Conservation (phyloP, 2,888 invertebrate species). For the Amiota minor region DNA sequence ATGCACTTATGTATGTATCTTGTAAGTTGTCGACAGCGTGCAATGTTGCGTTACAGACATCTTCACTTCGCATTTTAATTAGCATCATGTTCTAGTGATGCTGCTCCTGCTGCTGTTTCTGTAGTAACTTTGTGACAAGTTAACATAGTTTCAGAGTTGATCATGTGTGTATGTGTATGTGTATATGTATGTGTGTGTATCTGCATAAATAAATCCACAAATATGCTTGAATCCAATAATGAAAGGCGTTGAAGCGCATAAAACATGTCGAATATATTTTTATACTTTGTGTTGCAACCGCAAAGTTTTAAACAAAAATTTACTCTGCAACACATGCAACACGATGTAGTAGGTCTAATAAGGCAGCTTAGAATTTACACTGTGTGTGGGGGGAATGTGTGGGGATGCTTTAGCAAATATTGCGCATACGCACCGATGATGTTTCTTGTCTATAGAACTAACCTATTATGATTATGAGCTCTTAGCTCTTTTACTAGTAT, state of each 20-base stretch:
- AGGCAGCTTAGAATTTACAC: too few relatives aligned
- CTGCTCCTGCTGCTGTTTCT: not conserved
- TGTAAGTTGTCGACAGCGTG: not conserved
- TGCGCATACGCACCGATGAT: slow-evolving; percentile 4
- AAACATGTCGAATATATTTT: slow-evolving; percentile 7
- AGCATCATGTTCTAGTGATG: slow-evolving; percentile 40
- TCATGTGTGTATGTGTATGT: not conserved
- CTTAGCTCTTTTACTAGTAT: not conserved
- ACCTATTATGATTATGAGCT: slow-evolving; percentile 20
- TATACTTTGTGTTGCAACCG: not conserved
- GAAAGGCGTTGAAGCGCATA: slow-evolving; percentile 15
- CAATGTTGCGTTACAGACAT: slow-evolving; percentile 37
- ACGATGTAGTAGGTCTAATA: too few relatives aligned
- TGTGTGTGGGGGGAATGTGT: not conserved
- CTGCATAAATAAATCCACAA: too few relatives aligned
- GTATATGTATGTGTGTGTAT: not conserved
- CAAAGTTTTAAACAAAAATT: slow-evolving; percentile 2
- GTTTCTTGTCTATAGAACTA: not conserved
- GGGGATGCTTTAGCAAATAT: not conserved
- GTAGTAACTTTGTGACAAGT: slow-evolving; percentile 38
- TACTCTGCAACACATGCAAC: not conserved
- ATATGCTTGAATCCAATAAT: not conserved
- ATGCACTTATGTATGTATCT: slow-evolving; percentile 44
- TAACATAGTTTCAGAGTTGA: slow-evolving; percentile 51
- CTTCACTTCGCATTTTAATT: slow-evolving; percentile 64